These are phyloP conservation scores for Channa maculata DNA, from an alignment of 2,113 vertebrate genomes.

Conservation along the genomic window DNA sequence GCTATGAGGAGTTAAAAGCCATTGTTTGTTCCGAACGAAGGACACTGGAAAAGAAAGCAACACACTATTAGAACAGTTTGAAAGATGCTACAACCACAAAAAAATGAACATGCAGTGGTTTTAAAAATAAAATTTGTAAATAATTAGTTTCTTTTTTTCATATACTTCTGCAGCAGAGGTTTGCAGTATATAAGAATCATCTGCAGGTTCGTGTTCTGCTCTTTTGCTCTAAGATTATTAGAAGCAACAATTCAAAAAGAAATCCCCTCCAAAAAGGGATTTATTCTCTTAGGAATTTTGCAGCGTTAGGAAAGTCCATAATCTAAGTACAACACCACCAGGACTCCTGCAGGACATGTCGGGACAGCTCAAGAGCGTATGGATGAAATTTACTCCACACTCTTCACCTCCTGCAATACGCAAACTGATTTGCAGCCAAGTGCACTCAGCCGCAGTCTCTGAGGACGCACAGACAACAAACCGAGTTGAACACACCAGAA, in stretches of 20 bases:
- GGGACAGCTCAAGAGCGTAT: slow-evolving; percentile 46
- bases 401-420: slow-evolving; percentile 46
- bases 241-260: neutral
- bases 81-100: neutral
- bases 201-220: slow-evolving; percentile 10
- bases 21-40: too few species aligned
- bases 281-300: slow-evolving; percentile 4
- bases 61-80: neutral
- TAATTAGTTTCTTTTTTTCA: too few species aligned
- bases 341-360: slow-evolving; percentile 40
- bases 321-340: slow-evolving; percentile 46
- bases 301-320: slow-evolving; percentile 9
- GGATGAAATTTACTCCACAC: slow-evolving; percentile 48
- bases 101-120: too few species aligned
- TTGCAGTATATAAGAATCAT: neutral
- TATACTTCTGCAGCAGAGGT: too few species aligned
- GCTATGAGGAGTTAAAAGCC: too few species aligned
- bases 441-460: slow-evolving; percentile 34
- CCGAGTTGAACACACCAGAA: slow-evolving; percentile 8
- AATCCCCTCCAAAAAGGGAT: neutral
- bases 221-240: slow-evolving; percentile 4
- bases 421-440: slow-evolving; percentile 53
- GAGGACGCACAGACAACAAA: slow-evolving; percentile 13
- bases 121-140: too few species aligned
- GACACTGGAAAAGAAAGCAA: too few species aligned